Base-by-base conservation (phyloP, 1,140 invertebrate genomes). In the Drosophila lacertosa region DNA sequence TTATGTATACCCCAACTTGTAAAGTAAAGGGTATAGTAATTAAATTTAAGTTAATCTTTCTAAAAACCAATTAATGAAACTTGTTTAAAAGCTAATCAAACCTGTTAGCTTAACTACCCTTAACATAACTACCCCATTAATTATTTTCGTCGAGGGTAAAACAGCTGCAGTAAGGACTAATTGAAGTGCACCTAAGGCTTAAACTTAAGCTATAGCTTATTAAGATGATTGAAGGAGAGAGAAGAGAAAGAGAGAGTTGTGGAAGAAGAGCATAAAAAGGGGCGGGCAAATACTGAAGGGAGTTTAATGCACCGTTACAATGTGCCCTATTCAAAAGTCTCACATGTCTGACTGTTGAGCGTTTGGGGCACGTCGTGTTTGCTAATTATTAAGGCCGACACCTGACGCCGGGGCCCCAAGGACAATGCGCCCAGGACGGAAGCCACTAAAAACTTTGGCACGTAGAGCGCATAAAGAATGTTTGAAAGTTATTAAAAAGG, bases 401-500 rank as follows among this genome's bases (percentile, higher is more conserved):
- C 79, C 79, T 83, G 79, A 47, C n/a, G n/a, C 44, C 65, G 48
- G 20, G 51, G 16, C 37, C 20, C 37, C 20, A 40, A 65, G 50
- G 55, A 82, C 39, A 71, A 37, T 48, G 15, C 35, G 44, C 59
- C 26, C 22, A 24, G 20, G 22, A 1, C n/a, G 9, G 51, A 51
- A 24, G 15, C 32, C 32, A 35, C 74, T 15, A 33, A 50, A 47
- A 37, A 22, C 54, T 48, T 48, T 18, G 37, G 67, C 80, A 83
- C 81, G 80, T 83, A 73, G 44, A 62, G 35, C 72, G 42, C 81
- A 86, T 83, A 80, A 83, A 86, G 76, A 86, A 83, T 76, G 65
- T 50, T 50, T 54, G 47, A 68, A 86, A 73, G 81, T 80, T 86
- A 83, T 83, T 83, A 80, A 83, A 80, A 80, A 64, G 59, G 45